Base-by-base conservation (phyloP, 2,113 vertebrate genomes). In the Protobothrops flavoviridis region DNA sequence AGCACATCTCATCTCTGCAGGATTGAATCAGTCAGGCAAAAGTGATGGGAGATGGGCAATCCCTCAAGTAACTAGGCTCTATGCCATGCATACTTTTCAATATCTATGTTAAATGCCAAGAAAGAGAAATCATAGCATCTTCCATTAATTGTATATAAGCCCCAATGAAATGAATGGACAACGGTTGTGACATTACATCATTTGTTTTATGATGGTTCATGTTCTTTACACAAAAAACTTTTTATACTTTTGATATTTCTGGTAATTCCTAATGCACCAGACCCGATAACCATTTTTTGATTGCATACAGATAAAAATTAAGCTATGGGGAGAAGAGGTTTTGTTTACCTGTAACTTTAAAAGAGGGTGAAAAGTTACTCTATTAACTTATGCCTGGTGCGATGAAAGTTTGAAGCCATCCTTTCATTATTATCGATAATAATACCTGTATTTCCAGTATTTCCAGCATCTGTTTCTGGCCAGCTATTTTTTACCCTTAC, bases 401-500 rank as follows among this genome's bases (percentile, higher is more conserved):
- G 5, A 74, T 33, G 64, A 74, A 33, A 33, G 13, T 74, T 15
- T n/a, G 13, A 33, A 74, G 64, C n/a, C 13, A 33, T 4, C 26
- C 23, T 26, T 52, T 29, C 59, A 64, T 29, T 26, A 87, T 13
- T 50, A 13, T 29, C 24, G 24, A 45, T 45, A 45, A 45, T 45
- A 45, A 45, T 69, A 15, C 24, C 29, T 69, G 11, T 5, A 7
- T 92, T 96, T 93, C 87, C 64, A 39, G 12, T 89, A n/a, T n/a
- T n/a, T n/a, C n/a, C n/a, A n/a, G 10, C 59, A 94, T 21, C 92
- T 90, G 88, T 57, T 3, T 33, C 64, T 43, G 59, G 90, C 12
- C 52, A 91, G 5, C 3, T 69, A 53, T 17, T 94, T 91, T 93
- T 52, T 87, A 11, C 59, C 29, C 86, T 89, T 94, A 91, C 91